These are phyloP conservation scores for Tenrec ecaudatus DNA, from an alignment of 2,113 vertebrate genomes.

Conservation along the genomic window DNA sequence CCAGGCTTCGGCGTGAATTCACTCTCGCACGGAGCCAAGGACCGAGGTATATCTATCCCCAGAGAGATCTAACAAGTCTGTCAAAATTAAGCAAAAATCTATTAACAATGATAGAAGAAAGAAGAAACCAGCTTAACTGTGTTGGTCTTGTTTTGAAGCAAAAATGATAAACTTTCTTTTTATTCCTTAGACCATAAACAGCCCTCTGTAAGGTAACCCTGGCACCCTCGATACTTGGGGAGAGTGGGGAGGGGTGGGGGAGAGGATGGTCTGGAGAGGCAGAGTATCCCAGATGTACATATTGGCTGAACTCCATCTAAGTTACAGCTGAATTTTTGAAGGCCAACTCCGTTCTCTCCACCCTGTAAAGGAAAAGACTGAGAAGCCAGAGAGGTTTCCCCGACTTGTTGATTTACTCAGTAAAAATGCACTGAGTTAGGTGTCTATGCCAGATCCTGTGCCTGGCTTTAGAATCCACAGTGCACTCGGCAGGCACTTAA, in stretches of 20 bases:
- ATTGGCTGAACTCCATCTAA: neutral
- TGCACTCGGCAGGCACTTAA: neutral
- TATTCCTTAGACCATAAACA: constrained; percentile 35
- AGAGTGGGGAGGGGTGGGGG: neutral
- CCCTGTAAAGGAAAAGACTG: neutral
- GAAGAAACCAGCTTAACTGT: neutral
- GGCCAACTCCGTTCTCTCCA: neutral
- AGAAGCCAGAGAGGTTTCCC: neutral
- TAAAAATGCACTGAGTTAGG: neutral
- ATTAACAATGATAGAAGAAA: neutral
- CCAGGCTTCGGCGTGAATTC: too few relatives aligned
- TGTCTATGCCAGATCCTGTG: fast-evolving
- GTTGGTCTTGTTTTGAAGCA: neutral
- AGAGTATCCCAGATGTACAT: neutral
- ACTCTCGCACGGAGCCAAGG: too few relatives aligned
- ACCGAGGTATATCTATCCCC: too few relatives aligned
- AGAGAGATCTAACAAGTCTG: too few relatives aligned
- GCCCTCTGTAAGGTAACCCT: neutral
- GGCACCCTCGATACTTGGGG: neutral
- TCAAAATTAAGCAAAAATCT: constrained; percentile 52
- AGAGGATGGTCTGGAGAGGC: neutral
- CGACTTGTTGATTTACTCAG: neutral
- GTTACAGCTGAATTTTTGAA: neutral
- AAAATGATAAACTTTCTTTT: constrained; percentile 6
- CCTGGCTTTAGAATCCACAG: neutral